phyloP scores from a whole-genome alignment of 2,113 vertebrate genomes.

The Camarhynchus parvulus region DNA sequence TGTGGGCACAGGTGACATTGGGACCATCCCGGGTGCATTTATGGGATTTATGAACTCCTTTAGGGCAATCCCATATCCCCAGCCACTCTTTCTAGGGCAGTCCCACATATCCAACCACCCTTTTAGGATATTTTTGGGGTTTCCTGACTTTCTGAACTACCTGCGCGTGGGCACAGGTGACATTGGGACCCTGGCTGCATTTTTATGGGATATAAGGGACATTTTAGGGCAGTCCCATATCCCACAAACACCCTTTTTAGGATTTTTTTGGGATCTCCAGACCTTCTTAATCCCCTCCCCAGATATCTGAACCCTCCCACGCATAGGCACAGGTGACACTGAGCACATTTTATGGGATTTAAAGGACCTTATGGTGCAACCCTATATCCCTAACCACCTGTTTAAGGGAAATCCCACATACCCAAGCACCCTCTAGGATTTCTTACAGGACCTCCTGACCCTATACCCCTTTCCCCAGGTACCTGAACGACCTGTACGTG shows the following conservation, averaged over 20 bases:
- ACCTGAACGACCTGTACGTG: not conserved
- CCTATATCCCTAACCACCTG: too few relatives aligned
- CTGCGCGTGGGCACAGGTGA: too few relatives aligned
- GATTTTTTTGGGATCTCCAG: not conserved
- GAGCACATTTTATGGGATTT: not conserved
- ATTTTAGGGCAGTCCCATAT: too few relatives aligned
- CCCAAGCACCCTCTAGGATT: not conserved
- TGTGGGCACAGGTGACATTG: too few relatives aligned
- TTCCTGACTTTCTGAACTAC: too few relatives aligned
- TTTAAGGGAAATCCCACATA: rapidly evolving
- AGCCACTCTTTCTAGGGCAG: not conserved
- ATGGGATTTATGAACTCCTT: too few relatives aligned
- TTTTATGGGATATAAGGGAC: too few relatives aligned
- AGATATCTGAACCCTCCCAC: not conserved
- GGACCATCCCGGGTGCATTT: too few relatives aligned
- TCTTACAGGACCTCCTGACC: not conserved
- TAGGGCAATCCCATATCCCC: not conserved
- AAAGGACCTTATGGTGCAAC: too few relatives aligned
- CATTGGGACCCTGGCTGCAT: too few relatives aligned
- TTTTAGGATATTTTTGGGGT: not conserved
- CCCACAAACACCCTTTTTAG: not conserved
- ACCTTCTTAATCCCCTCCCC: not conserved
- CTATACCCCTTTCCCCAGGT: rapidly evolving
- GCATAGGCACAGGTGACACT: rapidly evolving
- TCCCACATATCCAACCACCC: not conserved